Conservation (phyloP, 2,888 invertebrate genomes). For the Morpho achilles region DNA sequence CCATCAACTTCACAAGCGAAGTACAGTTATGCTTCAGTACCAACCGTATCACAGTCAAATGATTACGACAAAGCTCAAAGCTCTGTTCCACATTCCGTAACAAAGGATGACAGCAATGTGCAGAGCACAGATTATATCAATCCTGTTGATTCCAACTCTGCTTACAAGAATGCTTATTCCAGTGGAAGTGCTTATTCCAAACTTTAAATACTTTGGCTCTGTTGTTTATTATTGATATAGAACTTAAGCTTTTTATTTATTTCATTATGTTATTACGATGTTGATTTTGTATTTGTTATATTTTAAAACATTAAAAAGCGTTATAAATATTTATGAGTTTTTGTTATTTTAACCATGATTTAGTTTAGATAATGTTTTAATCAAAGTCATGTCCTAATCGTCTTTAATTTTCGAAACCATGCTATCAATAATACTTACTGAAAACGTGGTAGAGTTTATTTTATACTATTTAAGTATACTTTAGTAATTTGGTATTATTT, state of each 20-base stretch:
- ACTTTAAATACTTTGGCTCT: slow-evolving; percentile 17
- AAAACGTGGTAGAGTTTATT: too few relatives aligned
- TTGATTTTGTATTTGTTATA: slow-evolving; percentile 13
- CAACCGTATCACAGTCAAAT: slow-evolving; percentile 37
- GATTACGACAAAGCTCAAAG: slow-evolving; percentile 59
- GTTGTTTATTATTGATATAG: slow-evolving; percentile 13
- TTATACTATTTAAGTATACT: too few relatives aligned
- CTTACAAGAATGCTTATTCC: slow-evolving; percentile 55
- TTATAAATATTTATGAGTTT: slow-evolving; percentile 2
- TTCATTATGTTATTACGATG: slow-evolving; percentile 10
- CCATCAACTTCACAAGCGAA: slow-evolving; percentile 58
- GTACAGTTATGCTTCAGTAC: slow-evolving; percentile 47
- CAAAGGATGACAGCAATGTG: slow-evolving; percentile 56
- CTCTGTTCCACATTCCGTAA: slow-evolving; percentile 42
- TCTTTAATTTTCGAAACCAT: too few relatives aligned
- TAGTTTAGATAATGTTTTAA: slow-evolving; percentile 1
- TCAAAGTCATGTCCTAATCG: neutral
- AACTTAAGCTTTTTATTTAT: slow-evolving; percentile 16
- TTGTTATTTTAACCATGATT: neutral
- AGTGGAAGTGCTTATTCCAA: slow-evolving; percentile 38
- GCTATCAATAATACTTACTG: too few relatives aligned
- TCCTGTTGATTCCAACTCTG: slow-evolving; percentile 49
- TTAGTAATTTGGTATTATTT: too few relatives aligned
- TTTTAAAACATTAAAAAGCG: neutral
- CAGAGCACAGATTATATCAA: slow-evolving; percentile 53